Conservation (phyloP, 2,888 invertebrate species). For the Nemotelus nigrinus region DNA sequence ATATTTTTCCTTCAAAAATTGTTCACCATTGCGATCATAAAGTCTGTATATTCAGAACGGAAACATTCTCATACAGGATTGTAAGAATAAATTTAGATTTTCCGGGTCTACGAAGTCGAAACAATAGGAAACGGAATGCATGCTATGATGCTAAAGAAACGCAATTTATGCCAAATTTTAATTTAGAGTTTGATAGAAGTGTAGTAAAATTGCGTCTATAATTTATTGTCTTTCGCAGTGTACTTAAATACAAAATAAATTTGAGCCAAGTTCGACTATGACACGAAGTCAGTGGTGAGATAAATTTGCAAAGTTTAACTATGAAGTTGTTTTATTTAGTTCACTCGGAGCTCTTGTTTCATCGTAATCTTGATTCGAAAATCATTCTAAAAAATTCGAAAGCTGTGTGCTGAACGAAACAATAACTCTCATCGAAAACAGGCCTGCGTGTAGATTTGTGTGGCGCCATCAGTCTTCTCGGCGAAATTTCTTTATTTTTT, state of each 20-base stretch:
- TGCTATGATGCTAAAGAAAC: no score
- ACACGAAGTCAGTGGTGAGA: no score
- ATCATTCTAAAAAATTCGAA: neutral
- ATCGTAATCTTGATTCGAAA: neutral
- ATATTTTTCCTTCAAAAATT: conserved; percentile 38
- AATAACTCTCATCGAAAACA: conserved; percentile 15
- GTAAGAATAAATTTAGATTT: conserved; percentile 1
- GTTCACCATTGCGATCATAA: conserved; percentile 37
- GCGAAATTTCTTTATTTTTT: conserved; percentile 25
- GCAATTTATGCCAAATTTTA: no score
- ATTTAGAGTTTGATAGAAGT: no score
- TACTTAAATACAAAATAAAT: no score
- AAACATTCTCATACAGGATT: neutral
- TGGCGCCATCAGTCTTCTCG: conserved; percentile 55
- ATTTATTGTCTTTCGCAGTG: no score
- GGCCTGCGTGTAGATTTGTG: conserved; percentile 52
- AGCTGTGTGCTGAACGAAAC: conserved; percentile 11
- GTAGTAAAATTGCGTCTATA: no score
- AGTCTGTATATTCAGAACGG: conserved; percentile 25
- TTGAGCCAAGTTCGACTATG: no score
- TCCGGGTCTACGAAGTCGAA: neutral
- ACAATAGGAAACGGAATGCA: neutral
- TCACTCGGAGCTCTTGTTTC: neutral
- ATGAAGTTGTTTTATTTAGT: no score
- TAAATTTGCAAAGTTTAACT: no score